phyloP scores from a whole-genome alignment of 2,888 invertebrate species.

The Microplitis deprimator region DNA sequence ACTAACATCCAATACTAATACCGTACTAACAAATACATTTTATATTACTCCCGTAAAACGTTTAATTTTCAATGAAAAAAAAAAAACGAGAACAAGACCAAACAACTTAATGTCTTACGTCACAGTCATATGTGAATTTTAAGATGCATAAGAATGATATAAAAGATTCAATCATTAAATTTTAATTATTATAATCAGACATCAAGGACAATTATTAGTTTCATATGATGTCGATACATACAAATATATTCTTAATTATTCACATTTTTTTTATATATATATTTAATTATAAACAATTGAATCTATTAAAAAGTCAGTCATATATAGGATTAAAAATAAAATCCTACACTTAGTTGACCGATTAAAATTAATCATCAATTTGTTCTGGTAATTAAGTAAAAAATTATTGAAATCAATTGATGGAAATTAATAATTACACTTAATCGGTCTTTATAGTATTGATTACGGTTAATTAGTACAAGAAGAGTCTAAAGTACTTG shows the following conservation, averaged over 20 bases:
- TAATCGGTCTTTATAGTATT: no score
- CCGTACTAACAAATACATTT: background rate
- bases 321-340: background rate
- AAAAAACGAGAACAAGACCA: constrained; percentile 21
- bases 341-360: background rate
- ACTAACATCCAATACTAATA: background rate
- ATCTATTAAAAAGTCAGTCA: background rate
- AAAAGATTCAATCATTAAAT: background rate
- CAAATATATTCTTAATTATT: background rate
- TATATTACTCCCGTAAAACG: constrained; percentile 2
- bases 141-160: background rate
- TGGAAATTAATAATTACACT: background rate
- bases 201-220: constrained; percentile 28
- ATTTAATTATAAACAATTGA: background rate
- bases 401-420: background rate
- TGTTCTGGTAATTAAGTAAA: constrained; percentile 34
- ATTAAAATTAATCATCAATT: constrained; percentile 42
- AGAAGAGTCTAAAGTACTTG: no score
- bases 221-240: background rate
- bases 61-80: constrained; percentile 16
- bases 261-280: background rate
- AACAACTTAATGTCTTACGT: background rate
- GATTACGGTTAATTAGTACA: no score
- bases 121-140: background rate
- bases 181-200: background rate